Evolutionary conservation across 2,797 vertebrate species (phyloP).

Genomic region (Ceryle rudis): DNA sequence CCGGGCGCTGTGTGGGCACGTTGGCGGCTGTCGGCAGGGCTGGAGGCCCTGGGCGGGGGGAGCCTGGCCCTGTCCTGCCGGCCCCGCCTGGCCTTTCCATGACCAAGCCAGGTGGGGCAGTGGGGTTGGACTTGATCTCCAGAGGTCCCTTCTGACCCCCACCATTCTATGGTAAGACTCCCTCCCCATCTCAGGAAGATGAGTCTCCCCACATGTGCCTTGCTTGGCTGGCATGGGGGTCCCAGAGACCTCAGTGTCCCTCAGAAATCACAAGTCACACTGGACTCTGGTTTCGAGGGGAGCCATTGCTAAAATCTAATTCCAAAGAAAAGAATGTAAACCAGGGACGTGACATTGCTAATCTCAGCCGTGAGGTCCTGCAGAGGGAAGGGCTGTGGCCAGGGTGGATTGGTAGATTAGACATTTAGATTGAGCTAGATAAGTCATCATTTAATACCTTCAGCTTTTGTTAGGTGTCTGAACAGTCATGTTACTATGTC

Average conservation of each 20-base stretch:
- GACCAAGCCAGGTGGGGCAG: fast-evolving
- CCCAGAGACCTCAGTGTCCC: fast-evolving
- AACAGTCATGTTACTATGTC: fast-evolving
- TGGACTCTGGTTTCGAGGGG: not conserved
- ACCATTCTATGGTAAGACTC: not conserved
- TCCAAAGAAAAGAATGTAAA: not conserved
- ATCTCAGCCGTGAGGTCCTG: fast-evolving
- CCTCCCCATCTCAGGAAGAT: no score
- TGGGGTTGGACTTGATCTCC: no score
- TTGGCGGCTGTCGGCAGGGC: not conserved
- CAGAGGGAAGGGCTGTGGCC: not conserved
- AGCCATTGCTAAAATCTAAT: not conserved
- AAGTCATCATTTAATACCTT: not conserved
- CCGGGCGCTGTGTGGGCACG: not conserved
- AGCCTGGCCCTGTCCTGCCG: fast-evolving
- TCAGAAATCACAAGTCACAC: not conserved
- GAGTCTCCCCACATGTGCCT: no score
- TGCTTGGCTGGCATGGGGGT: fast-evolving
- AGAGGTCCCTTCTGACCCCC: no score
- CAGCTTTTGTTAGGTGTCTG: not conserved
- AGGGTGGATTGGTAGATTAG: not conserved
- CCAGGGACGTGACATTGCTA: not conserved
- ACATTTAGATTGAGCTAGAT: not conserved
- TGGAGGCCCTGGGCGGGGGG: fast-evolving
- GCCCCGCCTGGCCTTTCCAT: fast-evolving